A percentile compares a stretch with the other conserved stretches of the same genome.
phyloP scores from a whole-genome alignment of 2,888 invertebrate species.

The Platycheirus rosarum region DNA sequence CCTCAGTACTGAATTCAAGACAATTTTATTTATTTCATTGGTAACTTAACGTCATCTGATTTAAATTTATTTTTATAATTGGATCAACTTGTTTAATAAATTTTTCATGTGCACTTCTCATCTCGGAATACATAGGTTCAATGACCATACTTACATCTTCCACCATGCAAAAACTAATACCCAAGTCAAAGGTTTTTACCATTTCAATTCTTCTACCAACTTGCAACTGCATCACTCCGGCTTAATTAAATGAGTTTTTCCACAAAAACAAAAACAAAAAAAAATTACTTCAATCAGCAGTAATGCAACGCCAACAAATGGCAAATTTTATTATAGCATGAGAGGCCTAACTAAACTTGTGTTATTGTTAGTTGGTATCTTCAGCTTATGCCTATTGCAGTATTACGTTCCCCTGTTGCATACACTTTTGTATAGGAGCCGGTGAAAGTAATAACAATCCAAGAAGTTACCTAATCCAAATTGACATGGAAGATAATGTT shows the following conservation, averaged over 20 bases:
- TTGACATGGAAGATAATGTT: slow-evolving; percentile 59
- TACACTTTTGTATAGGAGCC: slow-evolving; percentile 25
- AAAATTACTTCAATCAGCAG: neutral
- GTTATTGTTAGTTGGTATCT: slow-evolving; percentile 23
- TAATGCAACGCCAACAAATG: slow-evolving; percentile 21
- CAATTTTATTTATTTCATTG: no score
- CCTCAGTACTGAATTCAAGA: no score
- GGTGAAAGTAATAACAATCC: slow-evolving; percentile 65
- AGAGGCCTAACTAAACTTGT: neutral
- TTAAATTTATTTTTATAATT: no score
- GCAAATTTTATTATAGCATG: neutral
- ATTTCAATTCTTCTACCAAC: neutral
- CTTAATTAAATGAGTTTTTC: slow-evolving; percentile 4
- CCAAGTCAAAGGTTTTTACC: slow-evolving; percentile 38
- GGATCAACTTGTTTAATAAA: no score
- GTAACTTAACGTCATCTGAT: no score
- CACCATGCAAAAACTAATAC: no score
- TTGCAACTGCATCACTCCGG: neutral
- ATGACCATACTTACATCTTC: no score
- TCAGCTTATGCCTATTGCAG: slow-evolving; percentile 24
- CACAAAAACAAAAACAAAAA: no score
- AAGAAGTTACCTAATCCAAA: slow-evolving; percentile 71
- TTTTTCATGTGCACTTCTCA: no score
- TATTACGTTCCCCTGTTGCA: slow-evolving; percentile 23
- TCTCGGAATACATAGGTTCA: no score